phyloP scores from a whole-genome alignment of 2,888 invertebrate species.

The Cryptus viduatorius region DNA sequence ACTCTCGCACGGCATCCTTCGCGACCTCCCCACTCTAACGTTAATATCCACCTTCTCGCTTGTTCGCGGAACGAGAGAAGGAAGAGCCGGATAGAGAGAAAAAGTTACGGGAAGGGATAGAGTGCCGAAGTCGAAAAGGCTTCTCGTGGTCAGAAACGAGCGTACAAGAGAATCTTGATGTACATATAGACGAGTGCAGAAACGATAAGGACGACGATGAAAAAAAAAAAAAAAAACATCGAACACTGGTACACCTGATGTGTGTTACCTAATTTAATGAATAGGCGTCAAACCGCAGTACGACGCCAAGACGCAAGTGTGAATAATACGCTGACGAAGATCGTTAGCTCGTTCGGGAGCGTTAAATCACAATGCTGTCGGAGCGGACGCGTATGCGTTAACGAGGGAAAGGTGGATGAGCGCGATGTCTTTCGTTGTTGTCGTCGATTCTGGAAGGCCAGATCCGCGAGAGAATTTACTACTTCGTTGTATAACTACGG shows the following conservation, averaged over 20 bases:
- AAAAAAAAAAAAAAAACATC: conserved; percentile 22
- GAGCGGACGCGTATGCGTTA: conserved; percentile 61
- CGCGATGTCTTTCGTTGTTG: conserved; percentile 28
- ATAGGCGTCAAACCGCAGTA: conserved; percentile 59
- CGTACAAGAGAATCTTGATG: background rate
- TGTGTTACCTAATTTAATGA: conserved; percentile 80
- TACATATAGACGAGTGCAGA: background rate
- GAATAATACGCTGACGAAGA: conserved; percentile 71
- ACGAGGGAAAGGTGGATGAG: conserved; percentile 69
- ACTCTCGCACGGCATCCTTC: conserved; percentile 46
- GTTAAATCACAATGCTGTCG: conserved; percentile 73
- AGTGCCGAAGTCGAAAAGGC: conserved; percentile 49
- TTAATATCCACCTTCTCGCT: conserved; percentile 27
- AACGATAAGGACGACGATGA: background rate
- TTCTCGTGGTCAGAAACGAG: conserved; percentile 18
- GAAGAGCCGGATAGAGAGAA: conserved; percentile 47
- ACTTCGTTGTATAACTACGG: conserved; percentile 53
- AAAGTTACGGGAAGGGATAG: conserved; percentile 57
- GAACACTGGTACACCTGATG: conserved; percentile 69
- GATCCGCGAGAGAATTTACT: conserved; percentile 57
- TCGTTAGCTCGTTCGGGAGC: conserved; percentile 75
- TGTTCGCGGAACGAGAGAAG: conserved; percentile 8
- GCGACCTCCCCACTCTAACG: conserved; percentile 8
- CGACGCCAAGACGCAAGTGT: conserved; percentile 72
- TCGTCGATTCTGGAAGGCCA: conserved; percentile 60